phyloP scores from a whole-genome alignment of 2,888 invertebrate genomes.

The Auanema freiburgensis region DNA sequence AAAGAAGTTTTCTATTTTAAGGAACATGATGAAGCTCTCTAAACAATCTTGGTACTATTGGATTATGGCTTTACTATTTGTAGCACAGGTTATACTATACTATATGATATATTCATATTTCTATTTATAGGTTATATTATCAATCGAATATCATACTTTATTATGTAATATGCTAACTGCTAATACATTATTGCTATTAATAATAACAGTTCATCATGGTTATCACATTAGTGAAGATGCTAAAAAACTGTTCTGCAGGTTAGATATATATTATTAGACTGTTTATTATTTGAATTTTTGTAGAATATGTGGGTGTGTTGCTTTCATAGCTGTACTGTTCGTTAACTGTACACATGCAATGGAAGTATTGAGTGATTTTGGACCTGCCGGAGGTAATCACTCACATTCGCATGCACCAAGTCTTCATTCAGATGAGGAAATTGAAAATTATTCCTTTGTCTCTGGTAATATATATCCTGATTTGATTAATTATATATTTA shows the following conservation, averaged over 20 bases:
- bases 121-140: slow-evolving; percentile 8
- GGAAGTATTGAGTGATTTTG: slow-evolving; percentile 15
- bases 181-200: slow-evolving; percentile 15
- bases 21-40: slow-evolving; percentile 13
- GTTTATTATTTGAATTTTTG: neutral
- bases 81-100: slow-evolving; percentile 12
- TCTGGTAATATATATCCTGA: slow-evolving; percentile 4
- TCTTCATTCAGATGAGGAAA: slow-evolving; percentile 2
- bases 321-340: slow-evolving; percentile 15
- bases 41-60: slow-evolving; percentile 21
- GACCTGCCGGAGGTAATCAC: neutral
- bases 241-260: slow-evolving; percentile 17
- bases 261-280: neutral
- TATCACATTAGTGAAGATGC: slow-evolving; percentile 16
- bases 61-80: slow-evolving; percentile 11
- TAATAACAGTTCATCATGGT: slow-evolving; percentile 19
- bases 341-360: slow-evolving; percentile 20
- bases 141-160: slow-evolving; percentile 12
- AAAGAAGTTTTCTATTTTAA: neutral
- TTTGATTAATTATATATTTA: neutral
- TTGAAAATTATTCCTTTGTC: slow-evolving; percentile 7
- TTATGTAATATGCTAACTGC: slow-evolving; percentile 19
- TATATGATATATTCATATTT: too few relatives aligned
- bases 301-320: slow-evolving; percentile 22
- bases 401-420: slow-evolving; percentile 8